Conservation (phyloP, 1,140 invertebrate species). For the Drosophila sp. region DNA sequence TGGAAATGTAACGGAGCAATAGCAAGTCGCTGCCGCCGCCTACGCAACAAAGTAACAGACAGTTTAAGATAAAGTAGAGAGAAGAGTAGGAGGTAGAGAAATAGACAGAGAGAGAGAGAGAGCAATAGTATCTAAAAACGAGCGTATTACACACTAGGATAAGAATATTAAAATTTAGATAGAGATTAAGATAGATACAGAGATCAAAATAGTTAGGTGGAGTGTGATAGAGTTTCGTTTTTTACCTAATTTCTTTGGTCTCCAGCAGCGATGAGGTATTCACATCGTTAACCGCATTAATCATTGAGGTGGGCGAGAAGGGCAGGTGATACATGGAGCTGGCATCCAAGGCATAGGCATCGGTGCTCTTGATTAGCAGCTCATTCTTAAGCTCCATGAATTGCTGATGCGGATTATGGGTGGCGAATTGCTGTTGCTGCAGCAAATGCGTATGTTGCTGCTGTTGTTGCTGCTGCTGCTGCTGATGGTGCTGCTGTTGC, state of each 20-base stretch:
- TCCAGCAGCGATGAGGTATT: slow-evolving; percentile 78
- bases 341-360: slow-evolving; percentile 74
- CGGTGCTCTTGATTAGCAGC: slow-evolving; percentile 74
- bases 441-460: slow-evolving; percentile 57
- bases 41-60: slow-evolving; percentile 47
- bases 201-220: slow-evolving; percentile 5
- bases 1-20: slow-evolving; percentile 38
- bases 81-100: slow-evolving; percentile 31
- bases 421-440: slow-evolving; percentile 64
- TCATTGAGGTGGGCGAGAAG: slow-evolving; percentile 82
- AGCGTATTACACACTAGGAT: slow-evolving; percentile 43
- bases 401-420: slow-evolving; percentile 73
- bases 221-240: slow-evolving; percentile 17
- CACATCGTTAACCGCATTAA: slow-evolving; percentile 80
- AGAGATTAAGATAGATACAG: slow-evolving; percentile 18
- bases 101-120: slow-evolving; percentile 18
- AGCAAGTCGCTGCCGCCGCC: slow-evolving; percentile 37
- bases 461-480: slow-evolving; percentile 69
- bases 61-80: slow-evolving; percentile 5
- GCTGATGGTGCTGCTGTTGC: slow-evolving; percentile 57
- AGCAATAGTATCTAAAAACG: slow-evolving; percentile 43
- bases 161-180: slow-evolving; percentile 13
- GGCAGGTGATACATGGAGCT: slow-evolving; percentile 81
- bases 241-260: slow-evolving; percentile 83
- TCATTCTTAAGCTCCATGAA: slow-evolving; percentile 82